Evolutionary conservation across 1,140 invertebrate genomes (phyloP).

Genomic region (Drosophila sulfurigaster): DNA sequence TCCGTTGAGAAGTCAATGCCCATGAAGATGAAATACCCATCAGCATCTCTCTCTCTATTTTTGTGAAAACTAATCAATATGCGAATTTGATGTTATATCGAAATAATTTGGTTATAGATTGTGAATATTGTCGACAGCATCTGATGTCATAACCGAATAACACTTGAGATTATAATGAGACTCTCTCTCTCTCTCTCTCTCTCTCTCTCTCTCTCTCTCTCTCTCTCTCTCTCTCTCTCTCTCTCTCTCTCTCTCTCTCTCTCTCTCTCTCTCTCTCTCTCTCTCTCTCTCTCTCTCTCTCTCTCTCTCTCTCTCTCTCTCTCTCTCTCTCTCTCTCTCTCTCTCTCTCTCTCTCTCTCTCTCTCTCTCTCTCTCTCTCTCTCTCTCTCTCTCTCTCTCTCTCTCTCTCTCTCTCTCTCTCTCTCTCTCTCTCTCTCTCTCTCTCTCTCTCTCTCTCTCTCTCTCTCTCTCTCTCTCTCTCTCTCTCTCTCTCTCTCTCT

Average conservation of each 20-base stretch:
- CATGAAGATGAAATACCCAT: conserved; percentile 20
- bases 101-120: conserved; percentile 10
- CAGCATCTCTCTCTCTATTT: neutral
- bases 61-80: conserved; percentile 20
- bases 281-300: neutral
- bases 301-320: too few species aligned
- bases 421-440: too few species aligned
- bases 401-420: neutral
- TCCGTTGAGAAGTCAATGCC: conserved; percentile 46
- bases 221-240: too few species aligned
- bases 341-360: neutral
- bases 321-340: too few species aligned
- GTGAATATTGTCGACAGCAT: conserved; percentile 1
- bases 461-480: neutral
- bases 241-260: too few species aligned
- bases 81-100: conserved; percentile 30
- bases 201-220: too few species aligned
- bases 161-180: conserved; percentile 20
- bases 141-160: conserved; percentile 15
- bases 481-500: too few species aligned
- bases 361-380: too few species aligned
- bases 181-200: neutral
- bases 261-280: too few species aligned
- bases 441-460: too few species aligned
- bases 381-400: too few species aligned